phyloP scores from a whole-genome alignment of 2,888 invertebrate genomes.

The Agrotis segetum region DNA sequence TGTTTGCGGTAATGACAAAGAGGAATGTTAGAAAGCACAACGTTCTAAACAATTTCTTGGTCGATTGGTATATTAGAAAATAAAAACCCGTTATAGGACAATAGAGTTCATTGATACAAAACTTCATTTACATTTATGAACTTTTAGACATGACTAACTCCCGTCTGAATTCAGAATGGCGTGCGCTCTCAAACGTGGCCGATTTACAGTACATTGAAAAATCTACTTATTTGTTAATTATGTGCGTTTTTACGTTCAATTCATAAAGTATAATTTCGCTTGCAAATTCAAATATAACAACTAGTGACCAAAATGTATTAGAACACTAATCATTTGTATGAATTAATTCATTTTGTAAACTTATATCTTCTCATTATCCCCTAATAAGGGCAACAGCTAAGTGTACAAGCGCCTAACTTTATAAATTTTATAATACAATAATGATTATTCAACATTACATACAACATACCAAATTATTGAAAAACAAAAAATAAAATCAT shows the following conservation, averaged over 20 bases:
- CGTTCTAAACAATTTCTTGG: slow-evolving; percentile 61
- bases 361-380: slow-evolving; percentile 65
- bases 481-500: slow-evolving; percentile 79
- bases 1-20: slow-evolving; percentile 45
- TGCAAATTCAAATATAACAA: slow-evolving; percentile 75
- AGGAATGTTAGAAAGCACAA: slow-evolving; percentile 50
- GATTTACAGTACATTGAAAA: slow-evolving; percentile 73
- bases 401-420: slow-evolving; percentile 78
- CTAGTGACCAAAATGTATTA: slow-evolving; percentile 74
- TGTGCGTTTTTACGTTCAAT: slow-evolving; percentile 84
- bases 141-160: slow-evolving; percentile 58
- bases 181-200: slow-evolving; percentile 60
- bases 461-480: slow-evolving; percentile 78
- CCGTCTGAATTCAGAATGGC: slow-evolving; percentile 37
- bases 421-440: slow-evolving; percentile 76
- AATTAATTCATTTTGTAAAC: slow-evolving; percentile 63
- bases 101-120: slow-evolving; percentile 56
- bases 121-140: slow-evolving; percentile 64
- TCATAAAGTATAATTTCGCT: slow-evolving; percentile 83
- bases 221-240: slow-evolving; percentile 78
- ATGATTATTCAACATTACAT: slow-evolving; percentile 78
- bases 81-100: slow-evolving; percentile 49
- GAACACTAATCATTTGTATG: slow-evolving; percentile 59
- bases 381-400: slow-evolving; percentile 74
- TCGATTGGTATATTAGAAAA: slow-evolving; percentile 61